phyloP scores from a whole-genome alignment of 2,888 invertebrate genomes.

The Metopia argyrocephala region DNA sequence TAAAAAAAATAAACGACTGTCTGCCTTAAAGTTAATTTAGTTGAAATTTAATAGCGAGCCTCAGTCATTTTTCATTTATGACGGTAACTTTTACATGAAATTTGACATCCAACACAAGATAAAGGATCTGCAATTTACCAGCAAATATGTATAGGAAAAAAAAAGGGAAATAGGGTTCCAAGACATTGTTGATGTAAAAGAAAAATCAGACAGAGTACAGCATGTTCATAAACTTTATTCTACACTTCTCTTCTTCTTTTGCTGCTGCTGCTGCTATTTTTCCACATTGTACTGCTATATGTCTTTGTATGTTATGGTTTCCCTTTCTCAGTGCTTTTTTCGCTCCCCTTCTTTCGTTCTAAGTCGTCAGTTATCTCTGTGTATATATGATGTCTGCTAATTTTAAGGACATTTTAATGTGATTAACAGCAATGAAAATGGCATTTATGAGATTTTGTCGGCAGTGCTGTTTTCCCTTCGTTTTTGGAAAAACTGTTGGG shows the following conservation, averaged over 20 bases:
- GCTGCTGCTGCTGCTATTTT: too few relatives aligned
- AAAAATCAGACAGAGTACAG: too few relatives aligned
- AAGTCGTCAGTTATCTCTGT: neutral
- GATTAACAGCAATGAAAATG: slow-evolving; percentile 73
- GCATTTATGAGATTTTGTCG: slow-evolving; percentile 67
- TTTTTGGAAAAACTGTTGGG: slow-evolving; percentile 15
- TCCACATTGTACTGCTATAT: too few relatives aligned
- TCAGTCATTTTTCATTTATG: slow-evolving; percentile 72
- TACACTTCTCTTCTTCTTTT: neutral
- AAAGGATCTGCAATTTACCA: neutral
- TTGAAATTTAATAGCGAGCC: slow-evolving; percentile 73
- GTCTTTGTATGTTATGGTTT: neutral
- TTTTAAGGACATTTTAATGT: slow-evolving; percentile 73
- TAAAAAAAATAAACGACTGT: slow-evolving; percentile 7
- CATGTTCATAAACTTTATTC: slow-evolving; percentile 20
- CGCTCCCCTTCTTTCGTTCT: neutral
- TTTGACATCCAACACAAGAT: slow-evolving; percentile 21
- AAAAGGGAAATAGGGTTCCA: neutral
- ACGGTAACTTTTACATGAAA: slow-evolving; percentile 52
- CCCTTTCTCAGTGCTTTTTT: neutral
- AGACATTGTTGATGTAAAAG: too few relatives aligned
- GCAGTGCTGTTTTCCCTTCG: slow-evolving; percentile 37
- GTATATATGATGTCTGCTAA: slow-evolving; percentile 31
- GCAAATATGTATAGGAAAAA: slow-evolving; percentile 3
- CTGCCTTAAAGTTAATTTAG: slow-evolving; percentile 74